Conservation (phyloP, 2,888 invertebrate genomes). For the Theodoxus fluviatilis region DNA sequence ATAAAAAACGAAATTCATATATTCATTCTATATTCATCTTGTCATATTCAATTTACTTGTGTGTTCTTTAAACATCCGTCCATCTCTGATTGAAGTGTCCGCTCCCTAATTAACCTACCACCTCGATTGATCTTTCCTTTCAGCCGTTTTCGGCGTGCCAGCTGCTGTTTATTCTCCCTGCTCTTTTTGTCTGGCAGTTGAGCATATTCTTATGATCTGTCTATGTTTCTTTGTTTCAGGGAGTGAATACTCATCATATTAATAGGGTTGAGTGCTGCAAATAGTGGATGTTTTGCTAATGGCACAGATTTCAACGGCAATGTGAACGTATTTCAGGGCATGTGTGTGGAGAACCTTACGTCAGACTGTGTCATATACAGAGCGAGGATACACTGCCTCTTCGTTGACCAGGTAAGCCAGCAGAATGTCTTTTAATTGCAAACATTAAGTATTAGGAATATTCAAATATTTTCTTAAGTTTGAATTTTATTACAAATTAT, state of each 20-base stretch:
- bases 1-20: background rate
- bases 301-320: background rate
- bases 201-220: background rate
- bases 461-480: no score
- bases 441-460: no score
- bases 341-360: conserved; percentile 95
- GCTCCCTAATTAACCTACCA: no score
- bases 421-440: no score
- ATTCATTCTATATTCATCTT: background rate
- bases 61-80: no score
- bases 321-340: conserved; percentile 73
- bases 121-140: no score
- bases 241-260: background rate
- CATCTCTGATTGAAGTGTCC: no score
- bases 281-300: background rate
- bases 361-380: conserved; percentile 92
- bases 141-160: no score
- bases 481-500: no score
- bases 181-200: no score
- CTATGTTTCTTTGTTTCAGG: background rate
- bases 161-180: no score
- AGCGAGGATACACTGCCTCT: conserved; percentile 95
- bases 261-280: background rate
- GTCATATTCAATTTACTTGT: no score
- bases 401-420: conserved; percentile 75